phyloP scores from a whole-genome alignment of 2,888 invertebrate genomes.

The Hoplodrina blanda region DNA sequence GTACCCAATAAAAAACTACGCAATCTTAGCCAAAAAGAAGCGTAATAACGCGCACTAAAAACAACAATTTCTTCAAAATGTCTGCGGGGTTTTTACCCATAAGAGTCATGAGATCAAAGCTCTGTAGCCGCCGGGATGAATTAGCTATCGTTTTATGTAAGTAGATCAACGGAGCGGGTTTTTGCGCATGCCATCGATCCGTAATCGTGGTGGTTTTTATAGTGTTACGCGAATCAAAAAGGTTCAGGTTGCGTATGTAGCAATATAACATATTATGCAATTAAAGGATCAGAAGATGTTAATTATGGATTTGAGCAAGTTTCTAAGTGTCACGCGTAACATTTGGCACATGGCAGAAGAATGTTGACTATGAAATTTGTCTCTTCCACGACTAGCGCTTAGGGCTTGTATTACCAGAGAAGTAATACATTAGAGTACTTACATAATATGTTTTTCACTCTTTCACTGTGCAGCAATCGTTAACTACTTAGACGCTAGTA shows the following conservation, averaged over 20 bases:
- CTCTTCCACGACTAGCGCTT: neutral
- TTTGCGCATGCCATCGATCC: slow-evolving; percentile 46
- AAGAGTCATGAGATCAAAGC: slow-evolving; percentile 57
- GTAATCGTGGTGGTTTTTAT: slow-evolving; percentile 45
- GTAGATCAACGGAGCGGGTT: slow-evolving; percentile 67
- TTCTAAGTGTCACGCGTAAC: neutral
- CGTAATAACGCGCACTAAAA: slow-evolving; percentile 55
- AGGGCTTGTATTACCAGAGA: neutral
- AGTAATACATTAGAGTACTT: too few relatives aligned
- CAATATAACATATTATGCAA: slow-evolving; percentile 18
- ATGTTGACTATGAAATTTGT: neutral
- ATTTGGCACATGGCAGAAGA: too few relatives aligned
- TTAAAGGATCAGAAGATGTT: neutral
- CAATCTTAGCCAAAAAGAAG: slow-evolving; percentile 32
- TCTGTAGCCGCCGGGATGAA: slow-evolving; percentile 56
- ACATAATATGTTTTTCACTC: too few relatives aligned
- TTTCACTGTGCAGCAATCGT: neutral
- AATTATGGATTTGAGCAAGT: neutral
- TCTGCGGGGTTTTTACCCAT: slow-evolving; percentile 40
- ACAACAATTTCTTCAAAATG: slow-evolving; percentile 56
- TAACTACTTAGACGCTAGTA: too few relatives aligned
- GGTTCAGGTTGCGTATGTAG: slow-evolving; percentile 1
- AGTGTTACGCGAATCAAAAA: slow-evolving; percentile 39
- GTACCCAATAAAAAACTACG: slow-evolving; percentile 15
- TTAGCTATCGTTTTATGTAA: slow-evolving; percentile 69